A percentile compares a stretch with the other conserved stretches of the same genome.
These are phyloP conservation scores for Anastrepha obliqua DNA, from an alignment of 1,140 invertebrate genomes.

Conservation along the genomic window DNA sequence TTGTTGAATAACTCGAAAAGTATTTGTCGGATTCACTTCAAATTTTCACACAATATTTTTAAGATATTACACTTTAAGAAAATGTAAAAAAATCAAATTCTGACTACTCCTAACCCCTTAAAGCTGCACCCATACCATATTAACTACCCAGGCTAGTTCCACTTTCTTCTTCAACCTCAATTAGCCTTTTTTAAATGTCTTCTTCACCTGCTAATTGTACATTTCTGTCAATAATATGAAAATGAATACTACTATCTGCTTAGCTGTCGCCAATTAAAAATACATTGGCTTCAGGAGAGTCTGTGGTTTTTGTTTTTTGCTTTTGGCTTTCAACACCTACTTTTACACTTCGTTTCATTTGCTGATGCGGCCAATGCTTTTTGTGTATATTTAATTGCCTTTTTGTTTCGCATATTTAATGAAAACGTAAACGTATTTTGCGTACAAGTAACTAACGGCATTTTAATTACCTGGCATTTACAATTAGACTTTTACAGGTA, in stretches of 20 bases:
- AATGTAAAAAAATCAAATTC: too few relatives aligned
- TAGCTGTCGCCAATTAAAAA: conserved; percentile 19
- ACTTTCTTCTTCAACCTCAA: neutral
- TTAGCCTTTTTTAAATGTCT: neutral
- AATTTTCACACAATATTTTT: too few relatives aligned
- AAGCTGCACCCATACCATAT: too few relatives aligned
- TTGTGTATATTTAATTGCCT: neutral
- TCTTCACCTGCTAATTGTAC: neutral
- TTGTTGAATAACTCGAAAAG: too few relatives aligned
- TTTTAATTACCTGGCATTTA: conserved; percentile 24
- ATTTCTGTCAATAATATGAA: neutral
- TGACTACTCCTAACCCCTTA: too few relatives aligned
- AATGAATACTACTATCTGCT: neutral
- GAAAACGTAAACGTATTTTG: neutral
- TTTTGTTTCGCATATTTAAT: conserved; percentile 1
- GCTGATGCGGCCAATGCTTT: neutral
- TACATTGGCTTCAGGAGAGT: neutral
- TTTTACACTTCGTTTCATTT: neutral
- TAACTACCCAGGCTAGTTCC: neutral
- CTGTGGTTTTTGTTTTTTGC: too few relatives aligned
- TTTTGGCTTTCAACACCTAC: neutral
- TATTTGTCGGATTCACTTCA: too few relatives aligned
- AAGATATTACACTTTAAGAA: too few relatives aligned
- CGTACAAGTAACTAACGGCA: neutral
- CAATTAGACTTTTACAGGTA: neutral